phyloP scores from a whole-genome alignment of 2,113 vertebrate species.

The Edolisoma coerulescens region DNA sequence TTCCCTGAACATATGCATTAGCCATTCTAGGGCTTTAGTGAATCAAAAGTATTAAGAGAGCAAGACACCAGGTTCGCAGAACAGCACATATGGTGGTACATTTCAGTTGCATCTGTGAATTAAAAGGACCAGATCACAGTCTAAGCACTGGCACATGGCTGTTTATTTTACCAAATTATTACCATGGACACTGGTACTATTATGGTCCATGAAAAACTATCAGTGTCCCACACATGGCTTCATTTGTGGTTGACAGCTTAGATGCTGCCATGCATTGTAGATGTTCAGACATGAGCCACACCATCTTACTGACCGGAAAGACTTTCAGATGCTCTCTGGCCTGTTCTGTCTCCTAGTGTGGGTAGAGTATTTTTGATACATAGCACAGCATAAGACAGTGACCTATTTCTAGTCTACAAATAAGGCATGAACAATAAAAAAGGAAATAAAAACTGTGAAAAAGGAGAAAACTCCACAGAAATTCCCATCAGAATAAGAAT shows the following conservation, averaged over 20 bases:
- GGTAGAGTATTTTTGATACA: neutral
- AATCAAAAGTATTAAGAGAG: neutral
- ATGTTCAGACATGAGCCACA: neutral
- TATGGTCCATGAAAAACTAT: neutral
- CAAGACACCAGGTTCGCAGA: neutral
- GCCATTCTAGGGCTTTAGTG: accelerated
- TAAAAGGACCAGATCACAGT: neutral
- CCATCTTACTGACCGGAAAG: neutral
- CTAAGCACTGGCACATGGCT: neutral
- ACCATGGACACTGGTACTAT: neutral
- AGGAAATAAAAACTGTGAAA: neutral
- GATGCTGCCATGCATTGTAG: neutral
- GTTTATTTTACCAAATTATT: neutral
- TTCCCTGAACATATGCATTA: neutral
- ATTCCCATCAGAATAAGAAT: neutral
- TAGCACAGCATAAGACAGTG: neutral
- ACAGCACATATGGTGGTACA: neutral
- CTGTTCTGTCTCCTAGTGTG: neutral
- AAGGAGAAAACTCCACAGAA: neutral
- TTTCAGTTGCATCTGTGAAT: neutral
- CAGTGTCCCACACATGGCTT: neutral
- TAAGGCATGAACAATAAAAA: neutral
- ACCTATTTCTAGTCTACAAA: neutral
- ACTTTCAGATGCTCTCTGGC: neutral
- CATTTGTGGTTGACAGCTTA: neutral